These are phyloP conservation scores for Heliconius erato DNA, from an alignment of 2,888 invertebrate genomes.

Conservation along the genomic window DNA sequence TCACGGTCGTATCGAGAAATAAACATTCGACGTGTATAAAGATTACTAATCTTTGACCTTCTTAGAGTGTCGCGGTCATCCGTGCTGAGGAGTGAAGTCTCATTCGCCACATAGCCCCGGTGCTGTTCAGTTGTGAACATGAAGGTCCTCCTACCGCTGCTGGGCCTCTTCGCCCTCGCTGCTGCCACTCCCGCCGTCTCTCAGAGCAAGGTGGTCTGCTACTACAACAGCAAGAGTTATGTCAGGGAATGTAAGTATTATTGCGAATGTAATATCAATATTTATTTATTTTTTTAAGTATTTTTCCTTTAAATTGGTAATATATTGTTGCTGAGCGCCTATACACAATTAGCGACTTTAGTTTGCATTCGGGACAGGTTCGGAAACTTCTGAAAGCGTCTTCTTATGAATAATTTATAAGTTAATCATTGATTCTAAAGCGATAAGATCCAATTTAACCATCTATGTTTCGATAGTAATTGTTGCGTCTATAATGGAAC, in stretches of 20 bases:
- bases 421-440: slow-evolving; percentile 31
- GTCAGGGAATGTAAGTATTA: slow-evolving; percentile 88
- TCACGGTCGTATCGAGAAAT: slow-evolving; percentile 46
- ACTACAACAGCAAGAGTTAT: slow-evolving; percentile 89
- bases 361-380: slow-evolving; percentile 35
- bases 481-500: not conserved
- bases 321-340: slow-evolving; percentile 37
- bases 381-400: slow-evolving; percentile 30
- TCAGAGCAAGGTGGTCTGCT: slow-evolving; percentile 89
- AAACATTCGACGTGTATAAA: slow-evolving; percentile 47
- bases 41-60: slow-evolving; percentile 58
- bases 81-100: slow-evolving; percentile 53
- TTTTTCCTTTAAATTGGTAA: slow-evolving; percentile 4
- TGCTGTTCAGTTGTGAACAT: slow-evolving; percentile 72
- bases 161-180: slow-evolving; percentile 65
- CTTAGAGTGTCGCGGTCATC: slow-evolving; percentile 47
- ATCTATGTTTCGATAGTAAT: slow-evolving; percentile 8
- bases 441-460: slow-evolving; percentile 31
- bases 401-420: slow-evolving; percentile 34
- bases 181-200: slow-evolving; percentile 70
- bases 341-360: slow-evolving; percentile 31
- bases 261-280: slow-evolving; percentile 60
- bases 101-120: slow-evolving; percentile 74
- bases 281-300: not conserved
- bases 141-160: slow-evolving; percentile 68